Evolutionary conservation across 1,140 invertebrate species (phyloP).

Genomic region (Bombus polaris): DNA sequence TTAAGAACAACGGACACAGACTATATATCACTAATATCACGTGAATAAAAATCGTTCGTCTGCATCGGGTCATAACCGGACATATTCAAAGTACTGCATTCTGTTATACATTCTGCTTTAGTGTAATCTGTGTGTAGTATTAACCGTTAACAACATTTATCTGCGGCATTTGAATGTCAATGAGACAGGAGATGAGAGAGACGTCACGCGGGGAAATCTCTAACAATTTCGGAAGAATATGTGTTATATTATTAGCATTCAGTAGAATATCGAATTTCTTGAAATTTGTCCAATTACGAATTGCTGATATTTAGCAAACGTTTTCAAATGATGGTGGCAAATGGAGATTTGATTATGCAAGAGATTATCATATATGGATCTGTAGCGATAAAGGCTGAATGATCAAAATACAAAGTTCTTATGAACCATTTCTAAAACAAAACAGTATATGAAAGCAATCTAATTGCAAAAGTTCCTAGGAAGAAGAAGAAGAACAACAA

Average conservation of each 20-base stretch:
- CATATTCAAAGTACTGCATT: no score
- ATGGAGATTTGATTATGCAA: background rate
- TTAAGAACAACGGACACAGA: no score
- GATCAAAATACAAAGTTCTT: background rate
- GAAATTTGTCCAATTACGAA: conserved; percentile 47
- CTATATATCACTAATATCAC: no score
- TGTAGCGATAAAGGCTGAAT: background rate
- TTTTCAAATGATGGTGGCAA: background rate
- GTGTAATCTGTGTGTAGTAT: background rate
- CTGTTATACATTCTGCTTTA: background rate
- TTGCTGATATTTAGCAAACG: background rate
- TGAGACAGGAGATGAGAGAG: background rate
- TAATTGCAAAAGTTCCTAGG: background rate
- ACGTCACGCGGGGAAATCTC: background rate
- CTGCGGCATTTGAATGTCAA: background rate
- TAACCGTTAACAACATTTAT: background rate
- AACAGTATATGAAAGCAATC: background rate
- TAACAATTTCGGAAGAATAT: background rate
- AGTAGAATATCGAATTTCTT: conserved; percentile 12
- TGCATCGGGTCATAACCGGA: no score
- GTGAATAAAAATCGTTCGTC: no score
- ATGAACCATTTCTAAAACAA: background rate
- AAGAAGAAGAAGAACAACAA: background rate
- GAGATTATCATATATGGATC: background rate
- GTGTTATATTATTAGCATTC: background rate